phyloP scores from a whole-genome alignment of 2,113 vertebrate species.

The human region DNA sequence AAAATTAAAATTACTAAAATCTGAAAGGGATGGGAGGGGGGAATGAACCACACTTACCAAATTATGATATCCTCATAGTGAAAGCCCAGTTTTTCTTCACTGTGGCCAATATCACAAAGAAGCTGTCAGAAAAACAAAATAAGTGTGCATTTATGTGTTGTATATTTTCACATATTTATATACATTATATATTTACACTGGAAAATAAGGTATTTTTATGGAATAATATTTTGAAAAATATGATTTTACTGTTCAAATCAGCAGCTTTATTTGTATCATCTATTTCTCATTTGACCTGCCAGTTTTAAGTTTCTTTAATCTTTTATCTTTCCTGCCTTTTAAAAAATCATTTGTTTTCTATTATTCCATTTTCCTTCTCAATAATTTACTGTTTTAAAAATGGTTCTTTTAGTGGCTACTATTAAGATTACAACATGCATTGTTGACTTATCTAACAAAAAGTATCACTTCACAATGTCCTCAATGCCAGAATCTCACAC shows the following conservation, averaged over 20 bases:
- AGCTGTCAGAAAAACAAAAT: constrained; percentile 86
- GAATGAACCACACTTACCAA: constrained; percentile 89
- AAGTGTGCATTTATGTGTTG: not conserved
- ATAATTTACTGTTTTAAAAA: not conserved
- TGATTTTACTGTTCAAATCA: not conserved
- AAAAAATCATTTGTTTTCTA: not conserved
- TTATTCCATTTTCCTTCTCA: not conserved
- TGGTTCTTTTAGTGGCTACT: not conserved
- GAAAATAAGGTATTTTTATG: constrained; percentile 11
- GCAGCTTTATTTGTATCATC: not conserved
- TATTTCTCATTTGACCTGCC: not conserved
- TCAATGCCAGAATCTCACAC: not conserved
- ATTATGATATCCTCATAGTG: constrained; percentile 98
- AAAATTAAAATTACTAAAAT: constrained; percentile 25
- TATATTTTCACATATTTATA: not conserved
- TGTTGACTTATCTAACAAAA: not conserved
- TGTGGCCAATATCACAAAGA: constrained; percentile 94
- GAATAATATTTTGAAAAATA: not conserved
- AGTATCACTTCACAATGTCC: not conserved
- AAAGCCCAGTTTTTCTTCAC: constrained; percentile 96
- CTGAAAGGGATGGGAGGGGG: not conserved
- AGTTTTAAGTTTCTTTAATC: constrained; percentile 20
- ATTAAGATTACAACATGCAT: not conserved
- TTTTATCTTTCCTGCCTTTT: not conserved
- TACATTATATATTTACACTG: not conserved